phyloP scores from a whole-genome alignment of 2,888 invertebrate genomes.

The Lucinisca nassula region DNA sequence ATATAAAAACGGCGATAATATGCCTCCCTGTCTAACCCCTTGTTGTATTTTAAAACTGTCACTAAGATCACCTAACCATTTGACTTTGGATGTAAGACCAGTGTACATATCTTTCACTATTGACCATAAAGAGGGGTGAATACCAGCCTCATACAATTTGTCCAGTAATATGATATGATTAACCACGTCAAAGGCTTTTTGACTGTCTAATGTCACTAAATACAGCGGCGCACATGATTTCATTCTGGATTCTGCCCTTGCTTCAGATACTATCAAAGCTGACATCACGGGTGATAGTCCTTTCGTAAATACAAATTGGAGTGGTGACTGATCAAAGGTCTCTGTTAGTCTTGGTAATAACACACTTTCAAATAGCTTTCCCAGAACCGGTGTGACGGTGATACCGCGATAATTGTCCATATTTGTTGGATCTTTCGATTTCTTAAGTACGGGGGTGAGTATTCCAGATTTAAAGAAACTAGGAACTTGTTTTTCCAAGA shows the following conservation, averaged over 20 bases:
- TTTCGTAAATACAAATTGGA: not conserved
- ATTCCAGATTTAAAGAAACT: not conserved
- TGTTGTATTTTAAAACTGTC: not conserved
- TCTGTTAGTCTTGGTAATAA: not conserved
- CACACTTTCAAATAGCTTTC: not conserved
- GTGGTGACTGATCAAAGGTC: not conserved
- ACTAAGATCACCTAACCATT: not conserved
- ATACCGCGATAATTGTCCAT: not conserved
- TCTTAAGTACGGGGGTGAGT: not conserved
- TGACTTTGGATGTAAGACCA: not conserved
- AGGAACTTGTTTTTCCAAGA: not conserved
- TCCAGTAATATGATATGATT: not conserved
- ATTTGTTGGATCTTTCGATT: not conserved
- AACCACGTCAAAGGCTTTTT: not conserved
- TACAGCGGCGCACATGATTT: not conserved
- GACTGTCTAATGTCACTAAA: not conserved
- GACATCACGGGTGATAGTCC: not conserved
- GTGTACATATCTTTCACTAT: not conserved
- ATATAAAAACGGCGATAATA: not conserved
- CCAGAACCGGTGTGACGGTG: not conserved
- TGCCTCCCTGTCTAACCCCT: not conserved
- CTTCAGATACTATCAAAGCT: not conserved
- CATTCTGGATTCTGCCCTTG: not conserved
- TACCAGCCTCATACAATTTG: not conserved
- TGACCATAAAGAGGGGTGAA: not conserved